phyloP scores from a whole-genome alignment of 2,797 vertebrate genomes.

The Choloepus didactylus region DNA sequence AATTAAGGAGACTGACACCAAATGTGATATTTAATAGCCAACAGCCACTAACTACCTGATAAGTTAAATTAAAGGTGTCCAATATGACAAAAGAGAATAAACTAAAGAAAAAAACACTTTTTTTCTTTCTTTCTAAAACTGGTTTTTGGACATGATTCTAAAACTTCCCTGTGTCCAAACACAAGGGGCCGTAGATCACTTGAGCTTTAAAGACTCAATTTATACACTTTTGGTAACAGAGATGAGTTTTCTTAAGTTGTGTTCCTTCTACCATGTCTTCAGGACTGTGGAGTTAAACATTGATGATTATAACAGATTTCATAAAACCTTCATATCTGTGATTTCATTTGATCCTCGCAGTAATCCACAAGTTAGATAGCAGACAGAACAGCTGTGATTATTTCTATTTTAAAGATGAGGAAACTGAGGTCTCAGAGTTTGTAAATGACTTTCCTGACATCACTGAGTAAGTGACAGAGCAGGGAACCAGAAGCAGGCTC shows the following conservation, averaged over 20 bases:
- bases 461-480: not conserved
- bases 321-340: not conserved
- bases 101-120: not conserved
- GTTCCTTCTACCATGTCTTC: not conserved
- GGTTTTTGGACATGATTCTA: not conserved
- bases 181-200: not conserved
- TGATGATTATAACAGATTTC: not conserved
- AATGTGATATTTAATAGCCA: not conserved
- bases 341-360: not conserved
- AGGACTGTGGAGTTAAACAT: not conserved
- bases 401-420: not conserved
- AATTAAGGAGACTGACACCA: not conserved
- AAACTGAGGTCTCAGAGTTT: slow-evolving; percentile 37
- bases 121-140: not conserved
- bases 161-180: not conserved
- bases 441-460: not conserved
- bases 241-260: not conserved
- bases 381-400: not conserved
- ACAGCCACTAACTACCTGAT: not conserved
- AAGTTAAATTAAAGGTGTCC: not conserved
- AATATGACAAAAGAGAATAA: not conserved
- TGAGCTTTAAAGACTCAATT: not conserved
- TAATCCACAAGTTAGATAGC: not conserved
- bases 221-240: not conserved
- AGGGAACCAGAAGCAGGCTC: not conserved